Evolutionary conservation across 37 sponge, comb jelly and placozoan species (phyloP).

Genomic region (Halichondria panicea): DNA sequence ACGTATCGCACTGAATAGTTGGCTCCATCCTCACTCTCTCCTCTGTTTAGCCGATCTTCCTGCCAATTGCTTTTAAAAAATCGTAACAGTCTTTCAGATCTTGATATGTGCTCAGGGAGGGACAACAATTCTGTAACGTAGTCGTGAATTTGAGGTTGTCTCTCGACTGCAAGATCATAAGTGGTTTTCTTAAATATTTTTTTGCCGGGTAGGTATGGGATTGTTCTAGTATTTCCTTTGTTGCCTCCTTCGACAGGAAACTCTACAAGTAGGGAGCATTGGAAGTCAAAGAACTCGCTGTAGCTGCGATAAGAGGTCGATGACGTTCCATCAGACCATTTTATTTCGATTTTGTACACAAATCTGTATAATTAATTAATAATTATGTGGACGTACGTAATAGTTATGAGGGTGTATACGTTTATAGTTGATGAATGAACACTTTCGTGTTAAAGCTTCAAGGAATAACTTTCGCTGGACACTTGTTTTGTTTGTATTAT

Average conservation of each 20-base stretch:
- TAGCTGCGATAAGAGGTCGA: slow-evolving; percentile 65
- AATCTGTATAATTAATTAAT: slow-evolving; percentile 3
- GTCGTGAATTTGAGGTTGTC: slow-evolving; percentile 67
- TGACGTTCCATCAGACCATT: slow-evolving; percentile 62
- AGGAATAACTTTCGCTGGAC: too few relatives aligned
- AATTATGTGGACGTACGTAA: not conserved
- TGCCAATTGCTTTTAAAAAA: slow-evolving; percentile 75
- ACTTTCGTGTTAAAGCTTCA: too few relatives aligned
- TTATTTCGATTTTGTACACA: slow-evolving; percentile 57
- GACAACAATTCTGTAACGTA: slow-evolving; percentile 57
- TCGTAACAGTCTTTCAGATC: slow-evolving; percentile 8
- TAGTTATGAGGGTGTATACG: not conserved
- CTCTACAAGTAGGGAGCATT: slow-evolving; percentile 65
- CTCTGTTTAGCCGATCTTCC: slow-evolving; percentile 39
- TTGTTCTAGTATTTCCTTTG: slow-evolving; percentile 34
- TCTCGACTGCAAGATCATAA: slow-evolving; percentile 51
- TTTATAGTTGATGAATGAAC: too few relatives aligned
- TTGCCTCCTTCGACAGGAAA: slow-evolving; percentile 83
- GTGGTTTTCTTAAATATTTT: slow-evolving; percentile 66
- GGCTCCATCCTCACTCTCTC: not conserved
- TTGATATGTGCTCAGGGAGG: slow-evolving; percentile 43
- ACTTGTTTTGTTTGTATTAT: too few relatives aligned
- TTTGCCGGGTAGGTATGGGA: slow-evolving; percentile 84
- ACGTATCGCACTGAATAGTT: slow-evolving; percentile 8
- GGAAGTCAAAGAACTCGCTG: slow-evolving; percentile 82